Evolutionary conservation across 2,797 vertebrate genomes (phyloP).

Genomic region (Sciaenops ocellatus): DNA sequence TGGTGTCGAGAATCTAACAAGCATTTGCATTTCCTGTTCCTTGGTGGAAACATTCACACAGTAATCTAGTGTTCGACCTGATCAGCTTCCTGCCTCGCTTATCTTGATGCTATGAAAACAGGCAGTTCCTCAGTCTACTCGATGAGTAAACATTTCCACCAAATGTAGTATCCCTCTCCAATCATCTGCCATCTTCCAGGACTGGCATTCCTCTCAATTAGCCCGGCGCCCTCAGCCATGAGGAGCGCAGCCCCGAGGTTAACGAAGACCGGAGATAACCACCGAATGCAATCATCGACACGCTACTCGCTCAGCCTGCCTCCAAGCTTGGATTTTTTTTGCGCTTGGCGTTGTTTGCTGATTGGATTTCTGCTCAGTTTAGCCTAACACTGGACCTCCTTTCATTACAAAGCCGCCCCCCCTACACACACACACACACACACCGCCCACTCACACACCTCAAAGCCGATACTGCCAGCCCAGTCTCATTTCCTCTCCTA

Average conservation of each 20-base stretch:
- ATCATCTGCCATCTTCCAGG: slow-evolving; percentile 59
- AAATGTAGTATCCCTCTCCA: slow-evolving; percentile 50
- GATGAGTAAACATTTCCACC: slow-evolving; percentile 59
- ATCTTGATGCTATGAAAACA: slow-evolving; percentile 8
- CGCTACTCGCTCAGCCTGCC: slow-evolving; percentile 54
- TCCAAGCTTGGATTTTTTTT: slow-evolving; percentile 59
- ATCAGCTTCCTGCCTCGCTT: slow-evolving; percentile 15
- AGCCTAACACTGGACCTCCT: slow-evolving; percentile 75
- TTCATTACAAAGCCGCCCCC: slow-evolving; percentile 66
- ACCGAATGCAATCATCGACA: slow-evolving; percentile 73
- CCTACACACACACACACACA: not conserved
- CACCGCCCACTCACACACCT: slow-evolving; percentile 51
- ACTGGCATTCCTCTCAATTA: slow-evolving; percentile 77
- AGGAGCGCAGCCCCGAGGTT: slow-evolving; percentile 69
- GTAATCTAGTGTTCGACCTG: slow-evolving; percentile 12
- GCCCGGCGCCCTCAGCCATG: slow-evolving; percentile 63
- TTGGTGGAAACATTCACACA: slow-evolving; percentile 20
- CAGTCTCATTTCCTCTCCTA: slow-evolving; percentile 78
- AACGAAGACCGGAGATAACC: slow-evolving; percentile 82
- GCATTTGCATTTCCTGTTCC: slow-evolving; percentile 30
- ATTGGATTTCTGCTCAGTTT: slow-evolving; percentile 84
- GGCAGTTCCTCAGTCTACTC: slow-evolving; percentile 26
- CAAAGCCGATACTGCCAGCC: slow-evolving; percentile 57
- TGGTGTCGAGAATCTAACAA: slow-evolving; percentile 26
- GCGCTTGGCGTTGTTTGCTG: slow-evolving; percentile 73